Percentiles rank a stretch among this genome's conserved stretches.
Conservation (phyloP, 2,113 vertebrate genomes). For the Accipiter cooperii region DNA sequence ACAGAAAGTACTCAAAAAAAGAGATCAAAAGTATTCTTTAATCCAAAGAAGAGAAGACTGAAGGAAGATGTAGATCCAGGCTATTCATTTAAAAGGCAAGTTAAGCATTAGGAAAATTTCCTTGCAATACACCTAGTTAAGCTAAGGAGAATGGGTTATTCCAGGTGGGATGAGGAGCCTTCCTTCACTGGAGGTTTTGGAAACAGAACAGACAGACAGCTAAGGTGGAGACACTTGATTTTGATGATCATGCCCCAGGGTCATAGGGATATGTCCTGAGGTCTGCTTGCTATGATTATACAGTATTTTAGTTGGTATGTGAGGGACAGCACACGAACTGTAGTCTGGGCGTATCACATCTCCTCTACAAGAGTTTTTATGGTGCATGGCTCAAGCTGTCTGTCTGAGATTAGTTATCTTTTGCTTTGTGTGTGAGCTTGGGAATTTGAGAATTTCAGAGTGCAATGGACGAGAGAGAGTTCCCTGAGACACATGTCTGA, state of each 20-base stretch:
- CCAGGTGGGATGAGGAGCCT: neutral
- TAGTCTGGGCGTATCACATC: neutral
- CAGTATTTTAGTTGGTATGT: neutral
- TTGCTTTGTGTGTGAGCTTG: neutral
- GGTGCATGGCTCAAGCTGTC: fast-evolving
- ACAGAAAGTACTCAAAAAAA: neutral
- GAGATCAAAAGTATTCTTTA: neutral
- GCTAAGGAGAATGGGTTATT: neutral
- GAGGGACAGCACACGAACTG: neutral
- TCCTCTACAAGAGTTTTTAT: neutral
- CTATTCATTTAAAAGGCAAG: neutral
- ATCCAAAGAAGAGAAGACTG: neutral
- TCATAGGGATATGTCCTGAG: neutral
- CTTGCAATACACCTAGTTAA: neutral
- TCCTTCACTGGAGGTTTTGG: neutral
- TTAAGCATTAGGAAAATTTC: neutral
- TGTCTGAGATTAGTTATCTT: neutral
- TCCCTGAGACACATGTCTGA: fast-evolving
- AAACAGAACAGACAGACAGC: neutral
- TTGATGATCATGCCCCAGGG: neutral
- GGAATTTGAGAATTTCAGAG: neutral
- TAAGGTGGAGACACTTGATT: neutral
- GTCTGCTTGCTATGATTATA: neutral
- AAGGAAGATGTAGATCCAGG: neutral
- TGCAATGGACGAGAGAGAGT: neutral